Conservation (phyloP, 2,797 vertebrate genomes). For the Enteromius anoplus region DNA sequence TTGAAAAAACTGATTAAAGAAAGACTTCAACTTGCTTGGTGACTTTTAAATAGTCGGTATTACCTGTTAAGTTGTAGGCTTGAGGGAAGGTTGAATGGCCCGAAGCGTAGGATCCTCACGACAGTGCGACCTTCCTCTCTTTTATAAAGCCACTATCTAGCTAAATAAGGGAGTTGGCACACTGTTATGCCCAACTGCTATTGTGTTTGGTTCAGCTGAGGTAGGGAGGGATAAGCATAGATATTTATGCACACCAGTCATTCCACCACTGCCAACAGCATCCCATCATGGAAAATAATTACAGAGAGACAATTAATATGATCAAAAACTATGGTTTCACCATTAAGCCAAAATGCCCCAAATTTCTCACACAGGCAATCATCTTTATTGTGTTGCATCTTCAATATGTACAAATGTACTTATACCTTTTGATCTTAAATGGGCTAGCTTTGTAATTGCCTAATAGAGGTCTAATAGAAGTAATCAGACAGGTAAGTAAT, state of each 20-base stretch:
- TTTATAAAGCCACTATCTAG: slow-evolving; percentile 57
- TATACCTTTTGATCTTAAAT: neutral
- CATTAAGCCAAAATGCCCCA: neutral
- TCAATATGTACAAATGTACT: too few species aligned
- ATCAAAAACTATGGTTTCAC: neutral
- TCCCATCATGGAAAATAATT: slow-evolving; percentile 36
- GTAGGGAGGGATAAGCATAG: slow-evolving; percentile 47
- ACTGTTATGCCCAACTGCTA: slow-evolving; percentile 49
- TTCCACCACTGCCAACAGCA: slow-evolving; percentile 40
- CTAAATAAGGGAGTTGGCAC: slow-evolving; percentile 63
- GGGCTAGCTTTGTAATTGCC: neutral
- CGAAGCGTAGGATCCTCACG: slow-evolving; percentile 41
- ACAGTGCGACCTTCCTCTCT: slow-evolving; percentile 39
- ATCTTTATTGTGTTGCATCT: neutral
- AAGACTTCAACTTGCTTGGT: neutral
- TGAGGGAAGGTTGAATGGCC: slow-evolving; percentile 27
- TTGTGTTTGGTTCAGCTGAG: slow-evolving; percentile 54
- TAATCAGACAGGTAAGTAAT: neutral
- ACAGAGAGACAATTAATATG: neutral
- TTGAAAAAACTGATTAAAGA: neutral
- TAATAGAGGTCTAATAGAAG: neutral
- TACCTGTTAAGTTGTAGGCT: slow-evolving; percentile 4
- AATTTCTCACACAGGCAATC: neutral
- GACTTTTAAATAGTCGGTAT: neutral
- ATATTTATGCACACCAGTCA: slow-evolving; percentile 40